A percentile compares a stretch with the other conserved stretches of the same genome.
Conservation (phyloP, 2,113 vertebrate species). For the Pica pica region DNA sequence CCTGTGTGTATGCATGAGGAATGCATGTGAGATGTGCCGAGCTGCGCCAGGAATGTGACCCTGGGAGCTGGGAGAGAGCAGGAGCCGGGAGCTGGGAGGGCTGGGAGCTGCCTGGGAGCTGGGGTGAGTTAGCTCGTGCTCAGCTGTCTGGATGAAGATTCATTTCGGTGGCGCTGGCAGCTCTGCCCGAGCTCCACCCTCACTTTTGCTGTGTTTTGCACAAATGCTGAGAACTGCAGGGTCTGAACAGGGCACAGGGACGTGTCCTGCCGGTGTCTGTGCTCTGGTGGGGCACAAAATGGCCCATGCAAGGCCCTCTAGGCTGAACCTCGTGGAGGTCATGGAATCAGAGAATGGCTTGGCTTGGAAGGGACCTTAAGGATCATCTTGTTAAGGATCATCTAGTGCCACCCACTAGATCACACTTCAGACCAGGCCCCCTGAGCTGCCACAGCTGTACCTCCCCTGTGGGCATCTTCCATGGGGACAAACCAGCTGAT, state of each 20-base stretch:
- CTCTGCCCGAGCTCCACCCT: background rate
- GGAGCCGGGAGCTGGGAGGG: accelerated
- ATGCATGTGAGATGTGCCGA: accelerated
- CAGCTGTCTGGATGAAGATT: background rate
- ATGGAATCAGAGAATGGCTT: background rate
- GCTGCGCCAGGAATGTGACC: background rate
- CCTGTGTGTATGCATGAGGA: background rate
- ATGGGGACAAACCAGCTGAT: accelerated
- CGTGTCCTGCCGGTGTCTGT: accelerated
- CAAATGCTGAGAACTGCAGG: accelerated
- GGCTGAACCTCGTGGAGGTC: accelerated
- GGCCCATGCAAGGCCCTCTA: accelerated
- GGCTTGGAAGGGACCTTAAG: background rate
- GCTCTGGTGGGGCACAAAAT: background rate
- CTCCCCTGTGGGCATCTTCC: background rate
- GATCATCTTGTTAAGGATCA: background rate
- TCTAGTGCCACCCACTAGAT: background rate
- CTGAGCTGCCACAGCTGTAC: background rate
- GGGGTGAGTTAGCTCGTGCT: accelerated
- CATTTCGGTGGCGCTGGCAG: background rate
- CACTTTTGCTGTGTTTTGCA: accelerated
- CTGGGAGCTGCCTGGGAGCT: background rate
- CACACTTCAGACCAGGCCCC: accelerated
- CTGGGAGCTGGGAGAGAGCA: background rate
- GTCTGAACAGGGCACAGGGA: accelerated